Base-by-base conservation (phyloP, 2,888 invertebrate genomes). In the Orchesella flavescens region DNA sequence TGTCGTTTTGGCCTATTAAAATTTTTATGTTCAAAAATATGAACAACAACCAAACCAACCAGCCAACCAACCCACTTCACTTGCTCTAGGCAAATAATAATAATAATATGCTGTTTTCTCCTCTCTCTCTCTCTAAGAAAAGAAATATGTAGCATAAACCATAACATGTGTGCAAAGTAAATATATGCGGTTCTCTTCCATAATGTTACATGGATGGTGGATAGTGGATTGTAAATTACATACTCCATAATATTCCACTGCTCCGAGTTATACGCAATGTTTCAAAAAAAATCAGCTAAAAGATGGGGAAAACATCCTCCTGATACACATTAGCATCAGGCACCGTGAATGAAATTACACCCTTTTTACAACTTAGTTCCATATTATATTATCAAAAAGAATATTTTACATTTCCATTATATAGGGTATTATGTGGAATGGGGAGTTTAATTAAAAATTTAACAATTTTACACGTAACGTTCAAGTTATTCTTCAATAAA, bases 1-100 rank as follows among this genome's bases (percentile, higher is more conserved):
- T 72, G 72, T 57, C 75, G 75, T 76, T 75, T 74, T 49, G 43
- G 63, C 72, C 75, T 80, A 84, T 84, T 84, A 84, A 84, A 84
- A 84, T 71, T 61, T 80, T 72, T 72, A 72, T 72, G 57, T 72
- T 72, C 34, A 24, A 72, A 72, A 72, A 72, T 53, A 69, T 57
- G 72, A 72, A 72, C 72, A 72, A 72, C 72, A 72, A 15, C 19
- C 15, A 53, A 72, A 15, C 19, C 15, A 53, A 10, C 53, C 53
- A 53, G 19, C 57, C 15, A 53, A 10, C 53, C 53, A 53, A 17
- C 57, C 34, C 59, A 69, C 53, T 69, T 69, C n/a, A 17, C 1
- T n/a, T 43, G 44, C 69, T 69, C 10, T 13, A 43, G 69, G 69
- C 69, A 17, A 46, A 68, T 23, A 68, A 43, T 68, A 17, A 65